These are phyloP conservation scores for Caenorhabditis japonica DNA, from an alignment of 2,888 invertebrate species.

Conservation along the genomic window DNA sequence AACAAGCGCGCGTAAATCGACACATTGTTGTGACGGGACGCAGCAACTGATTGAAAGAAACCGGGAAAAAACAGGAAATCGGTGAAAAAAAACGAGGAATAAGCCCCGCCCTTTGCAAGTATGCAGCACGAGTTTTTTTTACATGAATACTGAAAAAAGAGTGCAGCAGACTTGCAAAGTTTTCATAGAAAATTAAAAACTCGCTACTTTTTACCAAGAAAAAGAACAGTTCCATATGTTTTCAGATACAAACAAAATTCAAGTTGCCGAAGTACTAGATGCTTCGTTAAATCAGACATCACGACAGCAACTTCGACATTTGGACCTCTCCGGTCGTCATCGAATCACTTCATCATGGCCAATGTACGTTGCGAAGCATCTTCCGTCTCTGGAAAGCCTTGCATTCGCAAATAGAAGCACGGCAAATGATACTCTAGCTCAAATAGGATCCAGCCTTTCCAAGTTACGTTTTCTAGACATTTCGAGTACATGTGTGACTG, in stretches of 20 bases:
- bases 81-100: no score
- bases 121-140: no score
- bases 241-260: conserved; percentile 53
- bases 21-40: no score
- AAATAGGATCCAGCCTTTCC: conserved; percentile 31
- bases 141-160: no score
- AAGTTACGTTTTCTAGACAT: conserved; percentile 57
- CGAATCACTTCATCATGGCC: conserved; percentile 47
- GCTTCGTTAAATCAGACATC: conserved; percentile 24
- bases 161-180: no score
- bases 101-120: no score
- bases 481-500: conserved; percentile 57
- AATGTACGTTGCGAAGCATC: conserved; percentile 24
- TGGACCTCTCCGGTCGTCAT: conserved; percentile 37
- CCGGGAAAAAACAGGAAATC: no score
- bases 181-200: no score
- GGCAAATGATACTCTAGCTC: conserved; percentile 37
- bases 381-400: conserved; percentile 49
- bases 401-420: conserved; percentile 46
- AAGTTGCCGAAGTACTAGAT: conserved; percentile 44
- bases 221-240: no score
- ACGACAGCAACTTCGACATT: conserved; percentile 31
- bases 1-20: no score
- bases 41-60: no score
- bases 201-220: no score